Evolutionary conservation across 2,797 vertebrate species (phyloP).

Genomic region (Ptychadena robeensis): DNA sequence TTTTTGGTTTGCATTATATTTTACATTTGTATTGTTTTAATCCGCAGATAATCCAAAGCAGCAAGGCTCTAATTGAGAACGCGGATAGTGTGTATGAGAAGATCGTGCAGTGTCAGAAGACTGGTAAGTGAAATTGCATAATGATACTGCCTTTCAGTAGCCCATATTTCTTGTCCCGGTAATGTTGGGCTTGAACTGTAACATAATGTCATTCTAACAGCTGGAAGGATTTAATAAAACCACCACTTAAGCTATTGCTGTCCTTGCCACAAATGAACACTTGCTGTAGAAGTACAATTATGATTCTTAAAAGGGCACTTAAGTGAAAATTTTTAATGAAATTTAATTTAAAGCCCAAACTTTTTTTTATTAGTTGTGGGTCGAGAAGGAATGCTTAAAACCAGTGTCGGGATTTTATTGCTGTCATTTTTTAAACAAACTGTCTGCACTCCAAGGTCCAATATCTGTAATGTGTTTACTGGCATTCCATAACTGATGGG

Average conservation of each 20-base stretch:
- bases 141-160: not conserved
- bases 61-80: constrained; percentile 86
- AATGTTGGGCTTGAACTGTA: not conserved
- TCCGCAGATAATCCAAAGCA: constrained; percentile 92
- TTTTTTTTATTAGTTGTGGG: not conserved
- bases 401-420: not conserved
- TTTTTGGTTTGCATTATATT: constrained; percentile 17
- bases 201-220: not conserved
- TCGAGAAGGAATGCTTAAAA: not conserved
- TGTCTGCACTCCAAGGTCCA: too few species aligned
- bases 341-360: too few species aligned
- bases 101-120: constrained; percentile 92
- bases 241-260: not conserved
- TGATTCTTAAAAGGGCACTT: not conserved
- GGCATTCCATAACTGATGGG: too few species aligned
- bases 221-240: not conserved
- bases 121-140: constrained; percentile 75
- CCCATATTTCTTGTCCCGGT: not conserved
- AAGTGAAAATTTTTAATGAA: not conserved
- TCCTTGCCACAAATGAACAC: not conserved
- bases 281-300: not conserved
- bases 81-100: constrained; percentile 87
- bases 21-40: constrained; percentile 59
- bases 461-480: too few species aligned
- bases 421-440: too few species aligned